Conservation (phyloP, 2,797 vertebrate species). For the Myotis daubentonii region DNA sequence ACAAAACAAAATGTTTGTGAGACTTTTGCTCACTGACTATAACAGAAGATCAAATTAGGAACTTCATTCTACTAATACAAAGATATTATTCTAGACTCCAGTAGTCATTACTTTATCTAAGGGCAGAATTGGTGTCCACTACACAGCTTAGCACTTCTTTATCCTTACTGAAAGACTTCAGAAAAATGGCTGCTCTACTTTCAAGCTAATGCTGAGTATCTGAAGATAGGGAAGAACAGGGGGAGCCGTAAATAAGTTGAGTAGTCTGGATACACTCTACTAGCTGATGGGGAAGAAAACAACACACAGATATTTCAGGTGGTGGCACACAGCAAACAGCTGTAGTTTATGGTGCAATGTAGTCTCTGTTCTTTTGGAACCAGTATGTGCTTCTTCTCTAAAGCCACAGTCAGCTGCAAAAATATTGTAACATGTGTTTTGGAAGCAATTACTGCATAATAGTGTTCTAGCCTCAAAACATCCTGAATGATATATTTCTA, state of each 20-base stretch:
- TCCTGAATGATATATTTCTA: conserved; percentile 43
- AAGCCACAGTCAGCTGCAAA: conserved; percentile 69
- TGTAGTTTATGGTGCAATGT: conserved; percentile 44
- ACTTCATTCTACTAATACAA: neutral
- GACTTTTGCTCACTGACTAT: neutral
- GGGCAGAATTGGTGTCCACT: neutral
- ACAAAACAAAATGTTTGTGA: neutral
- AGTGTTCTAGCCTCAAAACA: conserved; percentile 52
- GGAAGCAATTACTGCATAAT: conserved; percentile 59
- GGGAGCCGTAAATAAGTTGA: conserved; percentile 21
- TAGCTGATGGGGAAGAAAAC: conserved; percentile 38
- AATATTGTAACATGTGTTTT: conserved; percentile 66
- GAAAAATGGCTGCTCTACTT: conserved; percentile 5
- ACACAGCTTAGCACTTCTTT: conserved; percentile 34
- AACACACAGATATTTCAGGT: conserved; percentile 52
- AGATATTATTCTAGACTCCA: neutral
- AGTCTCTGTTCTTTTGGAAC: conserved; percentile 52
- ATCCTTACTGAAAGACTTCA: neutral
- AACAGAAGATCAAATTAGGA: neutral
- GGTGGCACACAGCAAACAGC: conserved; percentile 28
- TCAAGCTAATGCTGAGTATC: neutral
- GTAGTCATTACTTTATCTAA: neutral
- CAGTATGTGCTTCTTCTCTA: conserved; percentile 40
- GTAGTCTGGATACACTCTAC: conserved; percentile 15
- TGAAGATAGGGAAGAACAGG: conserved; percentile 43